A percentile compares a stretch with the other conserved stretches of the same genome.
These are phyloP conservation scores for Ormyrus thymus DNA, from an alignment of 2,888 invertebrate genomes.

Conservation along the genomic window DNA sequence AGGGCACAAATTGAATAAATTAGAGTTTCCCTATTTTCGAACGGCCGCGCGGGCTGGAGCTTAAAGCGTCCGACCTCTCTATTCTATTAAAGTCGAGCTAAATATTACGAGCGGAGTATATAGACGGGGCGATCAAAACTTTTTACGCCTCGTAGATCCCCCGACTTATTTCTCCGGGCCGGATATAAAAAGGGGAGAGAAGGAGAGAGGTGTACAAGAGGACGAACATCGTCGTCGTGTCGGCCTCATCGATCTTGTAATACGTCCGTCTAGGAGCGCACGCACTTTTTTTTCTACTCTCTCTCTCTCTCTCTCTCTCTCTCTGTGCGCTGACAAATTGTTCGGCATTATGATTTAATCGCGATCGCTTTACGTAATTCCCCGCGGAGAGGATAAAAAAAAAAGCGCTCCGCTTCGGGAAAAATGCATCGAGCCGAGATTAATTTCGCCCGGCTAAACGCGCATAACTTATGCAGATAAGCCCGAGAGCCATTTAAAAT, in stretches of 20 bases:
- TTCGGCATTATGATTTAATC: constrained; percentile 37
- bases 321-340: constrained; percentile 26
- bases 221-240: constrained; percentile 27
- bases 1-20: no score
- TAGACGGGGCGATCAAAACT: constrained; percentile 15
- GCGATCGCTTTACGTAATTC: no score
- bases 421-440: no score
- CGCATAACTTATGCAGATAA: no score
- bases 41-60: no score
- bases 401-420: no score
- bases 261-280: neutral
- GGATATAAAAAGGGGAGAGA: constrained; percentile 5
- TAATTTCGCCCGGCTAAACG: no score
- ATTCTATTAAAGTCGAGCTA: constrained; percentile 15
- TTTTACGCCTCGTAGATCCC: neutral
- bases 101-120: constrained; percentile 11
- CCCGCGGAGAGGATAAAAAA: neutral
- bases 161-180: constrained; percentile 1
- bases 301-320: neutral
- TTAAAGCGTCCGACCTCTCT: neutral
- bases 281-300: constrained; percentile 15
- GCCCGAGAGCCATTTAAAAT: no score
- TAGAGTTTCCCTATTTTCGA: no score
- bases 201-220: neutral
- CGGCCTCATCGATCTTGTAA: constrained; percentile 48